Base-by-base conservation (phyloP, 2,888 invertebrate species). In the Drosophila limbata region DNA sequence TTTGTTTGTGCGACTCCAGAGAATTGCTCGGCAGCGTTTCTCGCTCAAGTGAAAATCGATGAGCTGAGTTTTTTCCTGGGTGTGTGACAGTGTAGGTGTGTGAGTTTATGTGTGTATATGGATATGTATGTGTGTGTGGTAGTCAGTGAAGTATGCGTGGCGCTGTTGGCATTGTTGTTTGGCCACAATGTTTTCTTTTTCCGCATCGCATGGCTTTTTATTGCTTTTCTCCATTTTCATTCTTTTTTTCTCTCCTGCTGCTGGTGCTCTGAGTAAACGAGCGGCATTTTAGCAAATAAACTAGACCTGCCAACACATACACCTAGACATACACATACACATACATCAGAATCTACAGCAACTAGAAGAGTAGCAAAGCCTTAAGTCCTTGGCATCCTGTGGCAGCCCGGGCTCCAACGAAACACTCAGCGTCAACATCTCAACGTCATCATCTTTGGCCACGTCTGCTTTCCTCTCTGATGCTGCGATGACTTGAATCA, bases 131-230 rank as follows among this genome's bases (percentile, higher is more conserved):
- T 52, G 62, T 53, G 44, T 31, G 56, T 51, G 55, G 31, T 51
- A 50, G 71, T 71, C 56, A 50, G 56, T 67, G 68, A 75, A 77
- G 77, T 79, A 51, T 75, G 68, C 76, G 78, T 79, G 48, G 57
- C 62, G 59, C 40, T 69, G 77, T 79, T 83, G 74, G 64, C 84
- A 81, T 83, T 88, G 80, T 76, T 83, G 76, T 86, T 72, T 78
- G 76, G 74, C 84, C 84, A 83, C 88, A 88, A 86, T 84, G 88
- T 88, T 84, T 84, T 84, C 88, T 88, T 84, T 84, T 87, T 84
- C 71, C 78, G 78, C 69, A 70, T 77, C 70, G 77, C 73, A 73
- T 72, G 70, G 85, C 74, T 82, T 85, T 89, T 89, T 88, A 86
- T 85, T 87, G 87, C 78, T 87, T 87, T 86, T 67, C 69, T 73